Conservation (phyloP, 2,797 vertebrate species). For the Scleropages formosus region DNA sequence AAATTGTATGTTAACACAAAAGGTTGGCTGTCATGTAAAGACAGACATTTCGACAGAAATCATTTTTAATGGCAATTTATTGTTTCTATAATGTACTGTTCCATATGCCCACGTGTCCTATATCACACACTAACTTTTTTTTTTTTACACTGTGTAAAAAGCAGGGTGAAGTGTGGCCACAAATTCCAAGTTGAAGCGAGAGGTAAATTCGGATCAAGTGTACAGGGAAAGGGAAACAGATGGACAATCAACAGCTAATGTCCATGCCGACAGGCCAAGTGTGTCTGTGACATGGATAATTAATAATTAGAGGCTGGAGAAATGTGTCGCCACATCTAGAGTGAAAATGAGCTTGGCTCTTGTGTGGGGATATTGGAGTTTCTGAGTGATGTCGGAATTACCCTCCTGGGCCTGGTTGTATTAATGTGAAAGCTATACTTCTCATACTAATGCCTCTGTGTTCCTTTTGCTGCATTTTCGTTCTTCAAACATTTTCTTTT, state of each 20-base stretch:
- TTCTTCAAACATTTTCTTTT: background rate
- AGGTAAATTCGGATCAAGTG: constrained; percentile 18
- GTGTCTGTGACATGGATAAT: constrained; percentile 37
- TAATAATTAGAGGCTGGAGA: constrained; percentile 46
- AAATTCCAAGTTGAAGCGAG: constrained; percentile 7
- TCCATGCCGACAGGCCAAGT: background rate
- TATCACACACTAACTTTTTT: too few species aligned
- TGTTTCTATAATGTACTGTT: too few species aligned
- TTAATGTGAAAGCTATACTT: constrained; percentile 35
- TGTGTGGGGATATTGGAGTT: constrained; percentile 36
- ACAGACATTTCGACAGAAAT: too few species aligned
- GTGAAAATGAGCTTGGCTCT: constrained; percentile 37
- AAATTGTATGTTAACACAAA: too few species aligned
- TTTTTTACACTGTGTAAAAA: too few species aligned
- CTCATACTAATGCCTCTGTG: background rate
- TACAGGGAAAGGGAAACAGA: background rate
- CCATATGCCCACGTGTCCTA: too few species aligned
- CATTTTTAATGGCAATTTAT: too few species aligned
- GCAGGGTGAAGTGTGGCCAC: background rate
- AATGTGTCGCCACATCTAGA: constrained; percentile 27
- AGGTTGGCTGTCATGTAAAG: too few species aligned
- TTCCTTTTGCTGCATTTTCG: background rate
- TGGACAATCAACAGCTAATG: constrained; percentile 16
- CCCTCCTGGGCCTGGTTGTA: constrained; percentile 19
- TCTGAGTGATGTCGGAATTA: constrained; percentile 33